Percentiles rank a stretch among this genome's conserved stretches.
phyloP scores from a whole-genome alignment of 2,113 vertebrate species.

The Oreotragus oreotragus region DNA sequence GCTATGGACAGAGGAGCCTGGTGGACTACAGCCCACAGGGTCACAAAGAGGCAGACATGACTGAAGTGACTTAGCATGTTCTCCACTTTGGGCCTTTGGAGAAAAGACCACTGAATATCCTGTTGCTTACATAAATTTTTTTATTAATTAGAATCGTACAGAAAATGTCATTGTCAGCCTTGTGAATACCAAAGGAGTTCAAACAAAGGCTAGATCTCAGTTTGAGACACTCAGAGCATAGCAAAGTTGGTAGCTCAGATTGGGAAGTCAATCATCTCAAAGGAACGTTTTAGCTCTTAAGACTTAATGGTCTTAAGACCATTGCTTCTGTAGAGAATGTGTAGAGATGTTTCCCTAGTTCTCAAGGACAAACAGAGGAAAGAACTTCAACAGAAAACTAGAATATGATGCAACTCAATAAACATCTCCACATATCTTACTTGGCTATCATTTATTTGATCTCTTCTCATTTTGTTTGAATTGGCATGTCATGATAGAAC shows the following conservation, averaged over 20 bases:
- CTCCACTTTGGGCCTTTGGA: not conserved
- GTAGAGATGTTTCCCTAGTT: not conserved
- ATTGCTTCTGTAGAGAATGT: not conserved
- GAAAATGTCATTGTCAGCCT: not conserved
- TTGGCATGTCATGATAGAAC: conserved; percentile 12
- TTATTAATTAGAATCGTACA: not conserved
- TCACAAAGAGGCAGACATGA: not conserved
- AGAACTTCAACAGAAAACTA: not conserved
- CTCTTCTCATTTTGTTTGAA: conserved; percentile 56
- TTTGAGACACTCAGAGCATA: not conserved
- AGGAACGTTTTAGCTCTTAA: not conserved
- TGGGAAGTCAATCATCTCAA: not conserved
- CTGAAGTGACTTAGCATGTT: not conserved
- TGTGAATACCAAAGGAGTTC: not conserved
- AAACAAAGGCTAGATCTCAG: not conserved
- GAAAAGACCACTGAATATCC: not conserved
- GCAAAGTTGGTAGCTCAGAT: not conserved
- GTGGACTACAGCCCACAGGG: not conserved
- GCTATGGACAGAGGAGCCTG: not conserved
- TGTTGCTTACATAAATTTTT: not conserved
- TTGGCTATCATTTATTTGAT: not conserved
- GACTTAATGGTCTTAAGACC: not conserved
- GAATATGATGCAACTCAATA: not conserved
- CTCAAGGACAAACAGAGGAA: not conserved
- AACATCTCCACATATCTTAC: not conserved